Percentiles rank a stretch among this genome's conserved stretches.
Conservation (phyloP, 2,888 invertebrate species). For the Synanthedon vespiformis region DNA sequence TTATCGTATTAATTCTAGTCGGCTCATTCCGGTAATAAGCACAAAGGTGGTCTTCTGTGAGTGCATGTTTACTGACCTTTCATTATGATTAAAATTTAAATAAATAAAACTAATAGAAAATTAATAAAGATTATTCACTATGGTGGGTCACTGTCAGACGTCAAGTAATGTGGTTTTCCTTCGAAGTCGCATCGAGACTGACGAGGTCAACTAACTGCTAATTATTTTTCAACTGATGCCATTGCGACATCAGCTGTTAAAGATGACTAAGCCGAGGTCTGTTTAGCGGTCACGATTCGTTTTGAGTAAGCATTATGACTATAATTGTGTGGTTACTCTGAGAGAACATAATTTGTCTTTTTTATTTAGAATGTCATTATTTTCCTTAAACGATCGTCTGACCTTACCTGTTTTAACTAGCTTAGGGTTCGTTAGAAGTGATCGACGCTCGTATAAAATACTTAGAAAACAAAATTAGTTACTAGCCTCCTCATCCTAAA, state of each 20-base stretch:
- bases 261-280: constrained; percentile 26
- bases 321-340: constrained; percentile 1
- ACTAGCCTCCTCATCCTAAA: no score
- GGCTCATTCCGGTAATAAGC: no score
- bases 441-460: no score
- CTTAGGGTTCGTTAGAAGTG: no score
- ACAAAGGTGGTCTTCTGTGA: no score
- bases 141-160: constrained; percentile 46
- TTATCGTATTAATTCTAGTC: no score
- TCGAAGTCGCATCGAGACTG: constrained; percentile 18
- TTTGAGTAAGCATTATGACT: constrained; percentile 21
- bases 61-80: no score
- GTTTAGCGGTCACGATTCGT: constrained; percentile 22
- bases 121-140: neutral
- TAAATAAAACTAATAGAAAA: neutral
- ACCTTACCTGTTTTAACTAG: no score
- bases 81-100: neutral
- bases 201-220: constrained; percentile 55
- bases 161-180: constrained; percentile 41
- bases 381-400: no score
- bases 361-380: no score
- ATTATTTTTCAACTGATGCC: constrained; percentile 53
- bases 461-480: no score
- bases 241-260: constrained; percentile 39
- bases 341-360: neutral